These are phyloP conservation scores for Cricetomys ansorgei DNA, from an alignment of 2,113 vertebrate species.

Conservation along the genomic window DNA sequence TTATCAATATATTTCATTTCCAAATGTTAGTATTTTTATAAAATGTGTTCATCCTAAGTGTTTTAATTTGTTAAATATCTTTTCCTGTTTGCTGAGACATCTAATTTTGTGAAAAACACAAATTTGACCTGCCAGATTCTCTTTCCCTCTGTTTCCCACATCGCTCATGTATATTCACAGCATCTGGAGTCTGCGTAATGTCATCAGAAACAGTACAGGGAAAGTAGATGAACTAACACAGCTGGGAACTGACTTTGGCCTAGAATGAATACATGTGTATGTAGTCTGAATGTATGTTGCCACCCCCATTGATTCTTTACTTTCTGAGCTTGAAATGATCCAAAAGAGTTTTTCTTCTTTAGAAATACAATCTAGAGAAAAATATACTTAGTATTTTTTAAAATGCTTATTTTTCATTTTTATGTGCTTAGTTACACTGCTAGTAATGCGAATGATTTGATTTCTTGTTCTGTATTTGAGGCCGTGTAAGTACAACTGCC, in stretches of 20 bases:
- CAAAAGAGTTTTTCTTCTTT: constrained; percentile 37
- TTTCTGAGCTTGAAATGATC: constrained; percentile 39
- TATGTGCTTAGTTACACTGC: neutral
- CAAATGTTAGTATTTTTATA: constrained; percentile 71
- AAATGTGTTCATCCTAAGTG: constrained; percentile 57
- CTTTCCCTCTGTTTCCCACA: constrained; percentile 70
- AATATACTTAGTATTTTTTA: constrained; percentile 61
- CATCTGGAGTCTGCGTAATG: constrained; percentile 79
- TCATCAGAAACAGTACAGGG: constrained; percentile 70
- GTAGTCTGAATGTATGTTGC: constrained; percentile 8
- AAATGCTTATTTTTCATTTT: constrained; percentile 13
- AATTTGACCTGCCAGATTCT: constrained; percentile 79
- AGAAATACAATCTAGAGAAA: constrained; percentile 30
- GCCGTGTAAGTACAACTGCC: neutral
- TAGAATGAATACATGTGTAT: neutral
- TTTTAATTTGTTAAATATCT: constrained; percentile 72
- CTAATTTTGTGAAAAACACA: constrained; percentile 75
- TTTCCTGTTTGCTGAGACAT: constrained; percentile 72
- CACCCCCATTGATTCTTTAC: neutral
- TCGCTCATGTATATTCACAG: constrained; percentile 78
- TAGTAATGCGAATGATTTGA: constrained; percentile 35
- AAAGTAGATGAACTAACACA: constrained; percentile 73
- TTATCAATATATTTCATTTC: constrained; percentile 62
- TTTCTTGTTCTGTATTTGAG: constrained; percentile 49
- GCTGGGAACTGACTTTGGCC: constrained; percentile 70